Base-by-base conservation (phyloP, 2,888 invertebrate genomes). In the Euplexia lucipara region DNA sequence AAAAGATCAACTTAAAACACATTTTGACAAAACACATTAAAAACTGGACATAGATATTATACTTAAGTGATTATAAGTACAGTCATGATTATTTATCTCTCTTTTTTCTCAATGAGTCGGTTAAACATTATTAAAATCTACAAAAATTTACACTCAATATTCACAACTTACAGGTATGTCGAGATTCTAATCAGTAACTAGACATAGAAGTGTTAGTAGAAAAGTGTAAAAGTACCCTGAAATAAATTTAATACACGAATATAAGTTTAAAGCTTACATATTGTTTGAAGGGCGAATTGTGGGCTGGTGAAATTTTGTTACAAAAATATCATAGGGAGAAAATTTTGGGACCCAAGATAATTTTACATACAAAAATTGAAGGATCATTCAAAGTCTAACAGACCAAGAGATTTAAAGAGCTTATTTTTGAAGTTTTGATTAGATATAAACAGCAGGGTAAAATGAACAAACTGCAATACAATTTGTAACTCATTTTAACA, bases 221-320 rank as follows among this genome's bases (percentile, higher is more conserved):
- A 92, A 92, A 91, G 89, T 93, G 87, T 91, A 92, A 92, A 93
- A 91, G 86, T 91, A 92, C 92, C 91, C 92, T 91, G 91, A 87
- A 85, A 87, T 41, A 70, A 82, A 82, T 71, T 56, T 76, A 75
- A 71, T 73, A 73, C 76, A 73, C 74, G 76, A 83, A 80, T 70
- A 56, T 78, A 70, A 74, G 57, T 80, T 82, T 82, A 85, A 84
- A 84, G 82, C 83, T 83, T 81, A 81, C 45, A 79, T 75, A 79
- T 79, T 80, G 78, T 80, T 80, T 65, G 71, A 70, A 75, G 66
- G 60, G 69, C 54, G 32, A 56, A 64, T 26, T 14, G 12, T 58
- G 59, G 37, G 60, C 16, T 18, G 44, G 39, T 65, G 45, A 54
- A 63, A 61, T 51, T 70, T 56, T 51, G 45, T 57, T 71, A 69